Base-by-base conservation (phyloP, 64 coral and sea anemone genomes). In the Pocillopora verrucosa region DNA sequence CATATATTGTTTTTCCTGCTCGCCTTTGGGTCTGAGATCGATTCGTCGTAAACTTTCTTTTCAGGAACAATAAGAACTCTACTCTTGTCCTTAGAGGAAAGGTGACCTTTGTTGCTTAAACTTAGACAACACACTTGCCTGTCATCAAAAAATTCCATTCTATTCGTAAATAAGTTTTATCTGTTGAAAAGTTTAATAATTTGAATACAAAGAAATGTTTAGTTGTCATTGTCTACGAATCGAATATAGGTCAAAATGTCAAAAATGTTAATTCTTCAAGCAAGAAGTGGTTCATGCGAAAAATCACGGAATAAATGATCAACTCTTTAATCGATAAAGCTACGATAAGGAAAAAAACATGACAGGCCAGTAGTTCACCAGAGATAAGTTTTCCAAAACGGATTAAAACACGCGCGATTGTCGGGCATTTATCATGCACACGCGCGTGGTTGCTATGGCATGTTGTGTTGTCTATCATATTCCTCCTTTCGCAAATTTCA, bases 361-460 rank as follows among this genome's bases (percentile, higher is more conserved):
- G 12, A 15, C 16, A 15, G 12, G 61, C 61, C 11, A 63, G 2
- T 15, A 63, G 13, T 63, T 63, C 16, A 51, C 41, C 41, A 4
- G 7, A 4, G 41, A 4, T 0, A 3, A 51, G 41, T 51, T 51
- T 51, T 51, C 41, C 7, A 51, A 51, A 51, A 25, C 34, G 34
- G 5, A 56, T 9, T 15, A 38, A 17, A 17, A 9, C 38, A 13
- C 74, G 77, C 77, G 77, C 58, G 58, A 60, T 11, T 6, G 19
- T 45, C 34, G 1, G 15, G 19, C 20, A 65, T 22, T 65, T 12
- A 38, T 4, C 20, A 20, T 65, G 82, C 38, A 65, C 82, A 63
- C 81, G 81, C 26, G 82, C 82, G 65, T 19, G 34, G 82, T 85
- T 85, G 82, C 82, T 85, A 85, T 85, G 82, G 82, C 16, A 41